These are phyloP conservation scores for Chauna torquata DNA, from an alignment of 2,113 vertebrate species.

Conservation along the genomic window DNA sequence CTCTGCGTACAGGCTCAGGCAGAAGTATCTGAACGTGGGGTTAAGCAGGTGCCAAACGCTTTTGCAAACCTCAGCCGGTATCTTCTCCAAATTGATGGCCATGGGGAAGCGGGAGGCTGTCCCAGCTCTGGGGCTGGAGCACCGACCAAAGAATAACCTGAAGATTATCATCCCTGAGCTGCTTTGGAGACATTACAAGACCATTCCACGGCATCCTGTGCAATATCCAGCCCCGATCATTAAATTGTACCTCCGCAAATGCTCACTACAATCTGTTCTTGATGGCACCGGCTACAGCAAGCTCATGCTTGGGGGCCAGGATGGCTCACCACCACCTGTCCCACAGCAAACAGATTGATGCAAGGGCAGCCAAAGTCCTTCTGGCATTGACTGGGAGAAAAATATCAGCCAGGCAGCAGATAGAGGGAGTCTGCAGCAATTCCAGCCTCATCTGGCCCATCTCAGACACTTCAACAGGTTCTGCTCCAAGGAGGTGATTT, in stretches of 20 bases:
- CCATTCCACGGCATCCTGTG: background rate
- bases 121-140: background rate
- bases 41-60: background rate
- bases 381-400: background rate
- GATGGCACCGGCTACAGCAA: background rate
- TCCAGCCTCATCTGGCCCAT: background rate
- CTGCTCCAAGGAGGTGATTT: background rate
- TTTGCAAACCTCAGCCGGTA: background rate
- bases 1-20: background rate
- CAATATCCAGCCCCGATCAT: background rate
- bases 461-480: background rate
- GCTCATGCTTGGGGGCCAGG: background rate
- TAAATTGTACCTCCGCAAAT: background rate
- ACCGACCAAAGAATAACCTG: background rate
- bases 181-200: background rate
- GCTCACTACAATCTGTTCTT: background rate
- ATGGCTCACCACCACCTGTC: background rate
- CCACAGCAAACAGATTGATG: background rate
- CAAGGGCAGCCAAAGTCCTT: constrained; percentile 13
- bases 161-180: background rate
- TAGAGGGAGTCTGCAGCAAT: background rate
- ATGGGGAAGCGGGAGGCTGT: background rate
- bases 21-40: background rate
- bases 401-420: background rate
- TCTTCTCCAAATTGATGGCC: background rate